A percentile compares a stretch with the other conserved stretches of the same genome.
These are phyloP conservation scores for Tetragnatha montana DNA, from an alignment of 2,888 invertebrate genomes.

Conservation along the genomic window DNA sequence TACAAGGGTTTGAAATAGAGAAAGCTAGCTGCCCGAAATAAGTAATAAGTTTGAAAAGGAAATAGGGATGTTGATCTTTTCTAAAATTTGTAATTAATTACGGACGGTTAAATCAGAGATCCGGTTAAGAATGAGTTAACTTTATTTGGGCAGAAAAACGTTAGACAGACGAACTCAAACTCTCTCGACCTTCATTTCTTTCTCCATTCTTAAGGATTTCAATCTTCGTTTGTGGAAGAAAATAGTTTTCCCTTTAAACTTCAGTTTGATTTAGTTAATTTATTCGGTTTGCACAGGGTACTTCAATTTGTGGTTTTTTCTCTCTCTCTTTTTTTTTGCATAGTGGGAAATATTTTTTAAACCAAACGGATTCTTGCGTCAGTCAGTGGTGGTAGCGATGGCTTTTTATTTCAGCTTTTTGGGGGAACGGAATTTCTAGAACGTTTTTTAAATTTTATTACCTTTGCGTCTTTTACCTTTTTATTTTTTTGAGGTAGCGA, in stretches of 20 bases:
- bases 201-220: not conserved
- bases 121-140: too few relatives aligned
- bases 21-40: too few relatives aligned
- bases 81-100: too few relatives aligned
- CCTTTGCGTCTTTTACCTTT: not conserved
- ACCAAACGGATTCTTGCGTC: not conserved
- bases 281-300: conserved; percentile 31
- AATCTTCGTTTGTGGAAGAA: conserved; percentile 17
- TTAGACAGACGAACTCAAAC: too few relatives aligned
- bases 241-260: conserved; percentile 29
- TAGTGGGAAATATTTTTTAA: not conserved
- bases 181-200: not conserved
- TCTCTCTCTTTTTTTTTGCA: not conserved
- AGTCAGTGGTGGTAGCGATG: too few relatives aligned
- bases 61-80: too few relatives aligned
- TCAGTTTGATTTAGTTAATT: conserved; percentile 54
- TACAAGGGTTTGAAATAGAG: too few relatives aligned
- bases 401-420: not conserved
- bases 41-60: too few relatives aligned
- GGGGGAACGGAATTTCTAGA: not conserved
- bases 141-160: too few relatives aligned
- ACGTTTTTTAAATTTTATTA: not conserved
- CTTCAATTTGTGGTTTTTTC: not conserved
- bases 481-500: not conserved
- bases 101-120: too few relatives aligned